Conservation (phyloP, 2,888 invertebrate genomes). For the Caenorhabditis doughertyi region DNA sequence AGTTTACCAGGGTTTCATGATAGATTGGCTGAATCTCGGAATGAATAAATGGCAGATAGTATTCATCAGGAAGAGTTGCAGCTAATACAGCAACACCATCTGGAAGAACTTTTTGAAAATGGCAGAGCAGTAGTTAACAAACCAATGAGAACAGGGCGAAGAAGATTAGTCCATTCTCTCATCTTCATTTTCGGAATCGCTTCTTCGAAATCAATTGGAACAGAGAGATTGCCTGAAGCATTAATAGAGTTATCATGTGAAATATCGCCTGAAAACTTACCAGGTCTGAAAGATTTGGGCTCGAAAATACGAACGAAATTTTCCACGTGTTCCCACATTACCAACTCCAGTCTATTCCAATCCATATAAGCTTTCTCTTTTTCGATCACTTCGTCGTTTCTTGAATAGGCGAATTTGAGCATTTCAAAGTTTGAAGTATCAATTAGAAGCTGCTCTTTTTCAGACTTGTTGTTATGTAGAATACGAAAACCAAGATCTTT, state of each 20-base stretch:
- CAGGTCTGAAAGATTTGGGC: neutral
- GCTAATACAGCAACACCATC: conserved; percentile 50
- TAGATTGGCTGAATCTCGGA: neutral
- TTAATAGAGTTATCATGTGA: no score
- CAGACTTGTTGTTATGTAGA: neutral
- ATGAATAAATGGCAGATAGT: neutral
- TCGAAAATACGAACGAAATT: neutral
- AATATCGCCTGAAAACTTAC: no score
- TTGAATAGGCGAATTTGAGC: conserved; percentile 22
- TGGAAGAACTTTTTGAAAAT: conserved; percentile 12
- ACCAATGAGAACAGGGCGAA: conserved; percentile 51
- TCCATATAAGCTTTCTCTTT: neutral
- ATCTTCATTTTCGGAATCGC: conserved; percentile 25
- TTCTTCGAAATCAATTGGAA: conserved; percentile 22
- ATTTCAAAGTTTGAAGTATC: conserved; percentile 19
- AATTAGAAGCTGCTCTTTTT: neutral
- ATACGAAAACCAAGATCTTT: conserved; percentile 18
- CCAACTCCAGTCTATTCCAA: neutral
- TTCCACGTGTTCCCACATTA: neutral
- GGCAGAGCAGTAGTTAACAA: neutral
- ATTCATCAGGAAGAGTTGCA: neutral
- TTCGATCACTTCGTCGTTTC: neutral
- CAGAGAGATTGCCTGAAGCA: conserved; percentile 11
- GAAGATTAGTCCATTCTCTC: neutral
- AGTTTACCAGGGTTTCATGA: neutral